phyloP scores from a whole-genome alignment of 2,888 invertebrate species.

The Phrixothrix hirtus region DNA sequence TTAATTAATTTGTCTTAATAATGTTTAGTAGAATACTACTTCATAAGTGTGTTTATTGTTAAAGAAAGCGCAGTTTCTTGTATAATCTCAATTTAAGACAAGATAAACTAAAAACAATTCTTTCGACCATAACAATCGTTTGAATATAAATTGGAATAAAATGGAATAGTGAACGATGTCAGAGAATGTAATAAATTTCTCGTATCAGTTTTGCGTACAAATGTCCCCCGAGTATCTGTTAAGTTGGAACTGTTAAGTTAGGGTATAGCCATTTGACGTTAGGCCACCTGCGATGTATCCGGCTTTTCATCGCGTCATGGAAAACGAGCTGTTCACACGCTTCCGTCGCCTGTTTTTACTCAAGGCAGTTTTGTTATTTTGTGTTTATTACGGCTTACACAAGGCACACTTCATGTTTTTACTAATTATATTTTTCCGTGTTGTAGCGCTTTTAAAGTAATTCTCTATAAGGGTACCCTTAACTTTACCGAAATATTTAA shows the following conservation, averaged over 20 bases:
- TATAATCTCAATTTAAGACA: no score
- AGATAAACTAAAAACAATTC: background rate
- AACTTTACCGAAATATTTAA: slow-evolving; percentile 25
- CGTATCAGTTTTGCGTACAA: slow-evolving; percentile 17
- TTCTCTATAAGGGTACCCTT: slow-evolving; percentile 7
- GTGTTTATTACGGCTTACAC: slow-evolving; percentile 25
- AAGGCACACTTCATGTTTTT: slow-evolving; percentile 16
- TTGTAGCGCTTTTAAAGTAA: slow-evolving; percentile 6
- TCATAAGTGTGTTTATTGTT: no score
- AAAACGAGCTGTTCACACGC: slow-evolving; percentile 26
- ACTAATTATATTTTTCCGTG: slow-evolving; percentile 21
- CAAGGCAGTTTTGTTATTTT: slow-evolving; percentile 26
- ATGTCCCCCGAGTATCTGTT: slow-evolving; percentile 23
- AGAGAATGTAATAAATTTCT: slow-evolving; percentile 16
- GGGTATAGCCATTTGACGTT: slow-evolving; percentile 33
- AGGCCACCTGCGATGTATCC: slow-evolving; percentile 39
- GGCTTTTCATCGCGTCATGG: slow-evolving; percentile 30
- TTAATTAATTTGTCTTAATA: no score
- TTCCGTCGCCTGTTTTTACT: slow-evolving; percentile 24
- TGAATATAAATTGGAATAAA: slow-evolving; percentile 9
- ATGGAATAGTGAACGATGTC: slow-evolving; percentile 4
- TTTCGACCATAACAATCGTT: slow-evolving; percentile 12
- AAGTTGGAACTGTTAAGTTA: slow-evolving; percentile 24
- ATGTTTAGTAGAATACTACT: no score
- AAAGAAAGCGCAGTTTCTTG: no score